These are phyloP conservation scores for Mastomys coucha DNA, from an alignment of 2,113 vertebrate genomes.

Conservation along the genomic window DNA sequence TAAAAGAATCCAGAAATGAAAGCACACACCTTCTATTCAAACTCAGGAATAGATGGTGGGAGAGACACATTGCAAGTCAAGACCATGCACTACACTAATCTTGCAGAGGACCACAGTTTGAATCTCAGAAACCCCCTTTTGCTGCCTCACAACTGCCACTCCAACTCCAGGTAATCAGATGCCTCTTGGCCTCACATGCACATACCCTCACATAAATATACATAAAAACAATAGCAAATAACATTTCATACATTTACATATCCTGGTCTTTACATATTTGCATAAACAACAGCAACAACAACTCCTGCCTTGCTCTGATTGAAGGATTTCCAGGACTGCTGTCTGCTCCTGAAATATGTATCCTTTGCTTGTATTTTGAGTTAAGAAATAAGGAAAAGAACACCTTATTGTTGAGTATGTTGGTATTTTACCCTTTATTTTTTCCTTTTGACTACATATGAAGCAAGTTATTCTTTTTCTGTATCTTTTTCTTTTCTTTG, in stretches of 20 bases:
- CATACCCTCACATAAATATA: background rate
- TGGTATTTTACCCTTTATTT: slow-evolving; percentile 88
- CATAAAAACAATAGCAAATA: background rate
- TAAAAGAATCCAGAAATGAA: background rate
- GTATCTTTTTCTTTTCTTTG: slow-evolving; percentile 91
- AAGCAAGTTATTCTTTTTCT: slow-evolving; percentile 90
- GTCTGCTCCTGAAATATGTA: slow-evolving; percentile 90
- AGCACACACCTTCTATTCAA: background rate
- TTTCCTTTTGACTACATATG: slow-evolving; percentile 87
- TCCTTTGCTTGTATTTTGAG: slow-evolving; percentile 92
- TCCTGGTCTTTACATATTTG: slow-evolving; percentile 89
- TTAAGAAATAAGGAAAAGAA: slow-evolving; percentile 86
- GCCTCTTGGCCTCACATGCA: background rate
- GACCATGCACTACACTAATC: background rate
- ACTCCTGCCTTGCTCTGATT: slow-evolving; percentile 87
- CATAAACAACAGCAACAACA: slow-evolving; percentile 84
- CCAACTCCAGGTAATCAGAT: background rate
- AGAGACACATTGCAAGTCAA: background rate
- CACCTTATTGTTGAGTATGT: slow-evolving; percentile 90
- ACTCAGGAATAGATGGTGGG: background rate
- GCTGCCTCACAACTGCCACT: background rate
- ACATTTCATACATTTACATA: slow-evolving; percentile 77
- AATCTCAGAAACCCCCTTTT: background rate
- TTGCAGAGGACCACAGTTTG: background rate
- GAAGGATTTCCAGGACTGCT: slow-evolving; percentile 88